These are phyloP conservation scores for Platygyra sinensis DNA, from an alignment of 64 coral and sea anemone genomes.

Conservation along the genomic window DNA sequence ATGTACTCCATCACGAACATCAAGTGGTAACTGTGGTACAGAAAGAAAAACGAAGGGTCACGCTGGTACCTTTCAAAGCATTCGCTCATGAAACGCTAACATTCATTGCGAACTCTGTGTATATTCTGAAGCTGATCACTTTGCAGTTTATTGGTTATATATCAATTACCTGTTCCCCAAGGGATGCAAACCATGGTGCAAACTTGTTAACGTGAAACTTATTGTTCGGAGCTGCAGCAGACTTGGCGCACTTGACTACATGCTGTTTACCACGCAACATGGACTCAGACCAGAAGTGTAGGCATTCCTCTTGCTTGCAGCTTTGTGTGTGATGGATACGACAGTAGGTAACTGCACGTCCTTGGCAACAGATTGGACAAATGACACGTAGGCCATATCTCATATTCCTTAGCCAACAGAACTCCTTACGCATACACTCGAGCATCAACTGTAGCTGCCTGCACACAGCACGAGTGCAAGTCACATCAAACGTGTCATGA, in stretches of 20 bases:
- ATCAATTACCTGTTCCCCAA: not conserved
- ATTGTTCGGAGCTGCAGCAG: slow-evolving; percentile 3
- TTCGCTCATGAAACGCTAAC: not conserved
- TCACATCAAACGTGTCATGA: not conserved
- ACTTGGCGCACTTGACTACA: not conserved
- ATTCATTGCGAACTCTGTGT: too few species aligned
- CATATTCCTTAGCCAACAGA: slow-evolving; percentile 26
- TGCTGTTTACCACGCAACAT: not conserved
- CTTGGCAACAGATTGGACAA: slow-evolving; percentile 16
- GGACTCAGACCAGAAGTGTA: slow-evolving; percentile 24
- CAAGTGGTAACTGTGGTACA: not conserved
- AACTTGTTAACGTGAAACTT: not conserved
- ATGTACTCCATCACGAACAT: not conserved
- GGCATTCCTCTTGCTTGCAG: slow-evolving; percentile 34
- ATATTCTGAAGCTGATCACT: not conserved
- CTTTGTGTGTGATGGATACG: not conserved
- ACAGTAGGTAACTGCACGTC: not conserved
- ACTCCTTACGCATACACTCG: slow-evolving; percentile 30
- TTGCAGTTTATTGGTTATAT: not conserved
- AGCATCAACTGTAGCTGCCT: slow-evolving; percentile 19
- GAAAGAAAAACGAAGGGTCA: not conserved
- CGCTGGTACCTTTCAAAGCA: not conserved
- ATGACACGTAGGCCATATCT: slow-evolving; percentile 7
- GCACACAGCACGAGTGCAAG: not conserved
- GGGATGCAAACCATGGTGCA: slow-evolving; percentile 12